Base-by-base conservation (phyloP, 2,113 vertebrate species). In the Mastomys natalensis region DNA sequence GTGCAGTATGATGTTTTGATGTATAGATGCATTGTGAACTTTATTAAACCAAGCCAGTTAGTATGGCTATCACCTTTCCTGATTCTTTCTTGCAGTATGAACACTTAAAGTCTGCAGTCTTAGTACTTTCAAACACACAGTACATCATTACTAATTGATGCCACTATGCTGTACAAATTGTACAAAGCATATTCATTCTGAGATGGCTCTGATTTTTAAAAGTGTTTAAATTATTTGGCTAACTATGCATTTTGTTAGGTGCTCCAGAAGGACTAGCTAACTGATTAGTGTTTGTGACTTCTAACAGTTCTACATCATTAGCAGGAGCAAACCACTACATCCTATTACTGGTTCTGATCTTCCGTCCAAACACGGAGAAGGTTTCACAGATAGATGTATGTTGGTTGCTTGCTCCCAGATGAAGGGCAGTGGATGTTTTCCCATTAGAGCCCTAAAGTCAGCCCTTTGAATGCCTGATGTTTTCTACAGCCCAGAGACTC, bases 151-250 rank as follows among this genome's bases (percentile, higher is more conserved):
- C 76, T 58, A 73, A 86, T 62, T n/a, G 2, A n/a, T 24, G 66
- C 40, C 58, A 53, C 53, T 40, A 68, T 3, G 5, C 31, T 31
- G 1, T 66, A 72, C 17, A 91, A 91, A 31, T 26, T 48, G 31
- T 68, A 4, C 48, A 94, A 34, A 91, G 82, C 9, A 1, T 15
- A 58, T 21, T 87, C 58, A 43, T 76, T 60, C 55, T 64, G 48
- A 81, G 89, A 84, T 77, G 91, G 72, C 81, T 89, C 85, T 85
- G 29, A 64, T 87, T 90, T 89, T 58, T 81, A 88, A 91, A 91
- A 37, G 24, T 43, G 17, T 45, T 88, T 82, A 86, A 90, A 74
- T 86, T 82, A 21, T 74, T 74, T 62, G 53, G 74, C 93, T 78
- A 96, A 82, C 88, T 93, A 34, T 21, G 29, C 91, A 45, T 77